Percentiles rank a stretch among this genome's conserved stretches.
Evolutionary conservation across 2,888 invertebrate genomes (phyloP).

Genomic region (Cheilosia vernalis): DNA sequence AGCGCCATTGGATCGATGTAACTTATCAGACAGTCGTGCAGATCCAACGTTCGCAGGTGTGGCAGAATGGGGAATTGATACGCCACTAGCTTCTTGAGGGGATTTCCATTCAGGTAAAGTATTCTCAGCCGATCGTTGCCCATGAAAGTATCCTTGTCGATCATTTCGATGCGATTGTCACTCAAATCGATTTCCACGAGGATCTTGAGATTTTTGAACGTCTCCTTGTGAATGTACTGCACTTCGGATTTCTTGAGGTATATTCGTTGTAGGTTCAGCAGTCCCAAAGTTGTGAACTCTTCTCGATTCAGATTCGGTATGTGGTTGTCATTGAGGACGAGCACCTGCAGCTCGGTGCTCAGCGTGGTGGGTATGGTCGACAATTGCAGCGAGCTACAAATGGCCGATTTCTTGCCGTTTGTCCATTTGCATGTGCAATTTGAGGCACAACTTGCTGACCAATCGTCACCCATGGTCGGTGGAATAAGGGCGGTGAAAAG

Average conservation of each 20-base stretch:
- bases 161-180: slow-evolving; percentile 89
- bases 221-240: slow-evolving; percentile 90
- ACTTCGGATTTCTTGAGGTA: slow-evolving; percentile 91
- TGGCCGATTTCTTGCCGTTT: slow-evolving; percentile 94
- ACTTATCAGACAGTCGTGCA: slow-evolving; percentile 91
- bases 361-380: slow-evolving; percentile 89
- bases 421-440: slow-evolving; percentile 96
- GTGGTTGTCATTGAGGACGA: slow-evolving; percentile 92
- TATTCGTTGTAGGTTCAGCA: slow-evolving; percentile 93
- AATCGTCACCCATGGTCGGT: slow-evolving; percentile 87
- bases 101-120: slow-evolving; percentile 92
- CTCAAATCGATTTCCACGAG: slow-evolving; percentile 94
- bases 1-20: slow-evolving; percentile 91
- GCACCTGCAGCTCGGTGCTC: slow-evolving; percentile 89
- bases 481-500: slow-evolving; percentile 77
- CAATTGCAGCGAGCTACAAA: slow-evolving; percentile 92
- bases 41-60: slow-evolving; percentile 91
- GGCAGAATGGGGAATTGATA: slow-evolving; percentile 93
- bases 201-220: slow-evolving; percentile 93
- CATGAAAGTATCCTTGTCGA: slow-evolving; percentile 91
- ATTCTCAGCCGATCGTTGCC: slow-evolving; percentile 92
- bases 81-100: slow-evolving; percentile 88
- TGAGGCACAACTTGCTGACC: slow-evolving; percentile 92
- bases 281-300: slow-evolving; percentile 90
- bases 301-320: slow-evolving; percentile 90